phyloP scores from a whole-genome alignment of 2,888 invertebrate genomes.

The Tenthredo amoena region DNA sequence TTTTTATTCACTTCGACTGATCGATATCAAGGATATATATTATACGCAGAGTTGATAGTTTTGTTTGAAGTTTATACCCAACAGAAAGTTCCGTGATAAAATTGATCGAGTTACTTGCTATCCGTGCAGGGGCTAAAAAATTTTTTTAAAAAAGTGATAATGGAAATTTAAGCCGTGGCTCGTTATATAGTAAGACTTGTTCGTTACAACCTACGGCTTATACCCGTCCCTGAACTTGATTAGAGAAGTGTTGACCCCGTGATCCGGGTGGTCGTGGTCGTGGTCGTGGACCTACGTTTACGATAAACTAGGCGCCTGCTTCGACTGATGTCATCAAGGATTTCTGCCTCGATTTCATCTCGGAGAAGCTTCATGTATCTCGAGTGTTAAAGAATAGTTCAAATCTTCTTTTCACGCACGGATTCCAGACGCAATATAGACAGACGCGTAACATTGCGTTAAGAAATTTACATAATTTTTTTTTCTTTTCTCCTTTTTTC shows the following conservation, averaged over 20 bases:
- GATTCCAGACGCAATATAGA: not conserved
- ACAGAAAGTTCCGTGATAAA: not conserved
- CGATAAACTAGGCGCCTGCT: conserved; percentile 36
- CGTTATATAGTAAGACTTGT: not conserved
- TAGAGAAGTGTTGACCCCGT: conserved; percentile 45
- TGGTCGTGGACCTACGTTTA: conserved; percentile 35
- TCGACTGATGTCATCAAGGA: conserved; percentile 49
- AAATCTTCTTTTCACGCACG: not conserved
- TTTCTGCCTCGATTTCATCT: conserved; percentile 30
- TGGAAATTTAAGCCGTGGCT: not conserved
- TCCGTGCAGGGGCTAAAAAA: not conserved
- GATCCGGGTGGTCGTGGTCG: conserved; percentile 45
- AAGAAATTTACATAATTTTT: not conserved
- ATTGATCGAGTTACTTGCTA: not conserved
- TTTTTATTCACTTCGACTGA: not conserved
- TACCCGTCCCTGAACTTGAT: conserved; percentile 48
- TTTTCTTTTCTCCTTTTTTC: not conserved
- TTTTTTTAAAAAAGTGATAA: not conserved
- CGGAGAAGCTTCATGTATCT: not conserved
- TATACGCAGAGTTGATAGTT: not conserved
- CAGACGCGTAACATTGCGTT: not conserved
- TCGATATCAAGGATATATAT: not conserved
- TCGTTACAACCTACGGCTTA: not conserved
- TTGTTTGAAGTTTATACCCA: not conserved
- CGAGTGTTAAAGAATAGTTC: not conserved